Evolutionary conservation across 1,140 invertebrate genomes (phyloP).

Genomic region (Drosophila burlai): DNA sequence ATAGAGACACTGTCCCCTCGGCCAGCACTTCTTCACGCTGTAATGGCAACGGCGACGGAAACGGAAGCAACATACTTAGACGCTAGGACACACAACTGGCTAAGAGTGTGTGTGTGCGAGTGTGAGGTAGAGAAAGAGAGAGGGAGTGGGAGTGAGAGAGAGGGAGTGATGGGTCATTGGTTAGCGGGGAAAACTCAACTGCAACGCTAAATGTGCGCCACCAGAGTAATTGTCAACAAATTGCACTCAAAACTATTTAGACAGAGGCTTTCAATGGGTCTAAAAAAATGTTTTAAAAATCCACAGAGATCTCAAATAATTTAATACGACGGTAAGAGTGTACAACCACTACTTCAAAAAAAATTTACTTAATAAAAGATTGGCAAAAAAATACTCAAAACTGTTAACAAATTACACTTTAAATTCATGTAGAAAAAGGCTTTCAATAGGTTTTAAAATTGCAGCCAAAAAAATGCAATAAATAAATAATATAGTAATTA

Average conservation of each 20-base stretch:
- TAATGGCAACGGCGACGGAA: conserved; percentile 72
- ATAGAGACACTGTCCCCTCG: conserved; percentile 14
- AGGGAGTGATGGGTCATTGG: conserved; percentile 5
- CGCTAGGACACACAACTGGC: conserved; percentile 21
- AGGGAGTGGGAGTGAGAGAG: not conserved
- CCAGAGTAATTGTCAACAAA: conserved; percentile 54
- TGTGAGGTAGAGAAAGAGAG: not conserved
- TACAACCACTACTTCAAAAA: not conserved
- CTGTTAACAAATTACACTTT: too few species aligned
- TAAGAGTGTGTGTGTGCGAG: not conserved
- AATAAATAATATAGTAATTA: too few species aligned
- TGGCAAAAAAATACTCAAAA: too few species aligned
- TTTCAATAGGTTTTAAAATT: too few species aligned
- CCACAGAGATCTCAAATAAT: not conserved
- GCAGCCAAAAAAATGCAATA: too few species aligned
- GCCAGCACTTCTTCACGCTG: conserved; percentile 38
- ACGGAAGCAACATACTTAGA: conserved; percentile 79
- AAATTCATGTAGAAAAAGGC: too few species aligned
- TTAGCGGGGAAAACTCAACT: conserved; percentile 36
- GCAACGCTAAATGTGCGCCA: conserved; percentile 63
- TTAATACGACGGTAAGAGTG: too few species aligned
- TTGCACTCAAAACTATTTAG: conserved; percentile 2
- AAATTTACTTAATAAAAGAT: too few species aligned
- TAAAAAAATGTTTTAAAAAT: not conserved
- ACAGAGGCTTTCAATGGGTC: too few species aligned